These are phyloP conservation scores for Odocoileus virginianus DNA, from an alignment of 2,113 vertebrate species.

Conservation along the genomic window DNA sequence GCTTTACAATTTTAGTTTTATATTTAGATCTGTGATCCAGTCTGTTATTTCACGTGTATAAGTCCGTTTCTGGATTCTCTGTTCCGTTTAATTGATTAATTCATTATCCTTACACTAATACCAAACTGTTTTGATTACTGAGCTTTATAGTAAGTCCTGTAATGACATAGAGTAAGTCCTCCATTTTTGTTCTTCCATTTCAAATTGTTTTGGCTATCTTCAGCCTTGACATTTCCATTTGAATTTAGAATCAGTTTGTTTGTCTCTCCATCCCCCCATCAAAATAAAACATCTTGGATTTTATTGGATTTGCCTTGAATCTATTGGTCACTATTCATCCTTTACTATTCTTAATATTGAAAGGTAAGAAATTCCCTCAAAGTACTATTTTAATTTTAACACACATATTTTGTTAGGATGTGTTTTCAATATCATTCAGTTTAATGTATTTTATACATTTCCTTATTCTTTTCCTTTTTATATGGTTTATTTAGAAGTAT, in stretches of 20 bases:
- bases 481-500: neutral
- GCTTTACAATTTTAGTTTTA: neutral
- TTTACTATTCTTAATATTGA: neutral
- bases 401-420: neutral
- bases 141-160: neutral
- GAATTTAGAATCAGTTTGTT: neutral
- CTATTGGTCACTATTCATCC: neutral
- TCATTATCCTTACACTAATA: neutral
- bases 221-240: neutral
- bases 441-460: neutral
- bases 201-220: neutral
- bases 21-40: neutral
- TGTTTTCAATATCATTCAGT: neutral
- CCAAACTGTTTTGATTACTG: neutral
- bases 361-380: neutral
- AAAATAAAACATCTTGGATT: neutral
- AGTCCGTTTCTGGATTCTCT: neutral
- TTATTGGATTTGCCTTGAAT: neutral
- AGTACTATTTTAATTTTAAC: neutral
- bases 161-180: neutral
- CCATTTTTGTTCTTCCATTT: conserved; percentile 14
- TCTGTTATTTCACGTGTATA: neutral
- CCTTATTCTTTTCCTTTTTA: neutral
- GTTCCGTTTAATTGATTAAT: neutral
- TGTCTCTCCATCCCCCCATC: neutral